A percentile compares a stretch with the other conserved stretches of the same genome.
These are phyloP conservation scores for Ormyrus rosae DNA, from an alignment of 2,888 invertebrate genomes.

Conservation along the genomic window DNA sequence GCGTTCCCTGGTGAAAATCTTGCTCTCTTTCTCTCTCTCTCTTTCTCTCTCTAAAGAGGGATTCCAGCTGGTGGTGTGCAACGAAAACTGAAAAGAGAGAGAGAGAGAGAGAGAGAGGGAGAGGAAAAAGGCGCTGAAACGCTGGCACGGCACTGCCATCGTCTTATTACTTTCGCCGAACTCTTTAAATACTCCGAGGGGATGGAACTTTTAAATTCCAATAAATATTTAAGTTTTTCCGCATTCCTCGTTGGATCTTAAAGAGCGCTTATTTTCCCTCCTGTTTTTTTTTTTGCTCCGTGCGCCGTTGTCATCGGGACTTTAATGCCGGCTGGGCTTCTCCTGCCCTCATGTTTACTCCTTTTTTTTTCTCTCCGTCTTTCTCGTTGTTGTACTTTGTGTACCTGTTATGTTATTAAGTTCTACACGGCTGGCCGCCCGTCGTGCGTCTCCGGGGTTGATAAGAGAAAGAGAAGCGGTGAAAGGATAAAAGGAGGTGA, in stretches of 20 bases:
- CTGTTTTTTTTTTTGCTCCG: conserved; percentile 1
- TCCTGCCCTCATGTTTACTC: conserved; percentile 17
- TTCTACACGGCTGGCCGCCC: conserved; percentile 12
- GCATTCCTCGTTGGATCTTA: conserved; percentile 55
- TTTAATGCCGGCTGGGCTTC: conserved; percentile 26
- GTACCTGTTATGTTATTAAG: conserved; percentile 57
- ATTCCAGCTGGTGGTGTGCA: too few species aligned
- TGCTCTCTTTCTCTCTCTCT: not conserved
- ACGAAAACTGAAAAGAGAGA: too few species aligned
- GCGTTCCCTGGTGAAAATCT: conserved; percentile 45
- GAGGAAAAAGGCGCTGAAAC: not conserved
- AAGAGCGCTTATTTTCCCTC: conserved; percentile 47
- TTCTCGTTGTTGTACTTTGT: conserved; percentile 43
- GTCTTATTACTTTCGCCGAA: conserved; percentile 69
- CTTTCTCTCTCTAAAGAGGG: not conserved
- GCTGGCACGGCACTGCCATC: conserved; percentile 48
- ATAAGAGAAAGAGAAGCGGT: conserved; percentile 34
- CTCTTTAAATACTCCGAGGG: conserved; percentile 69
- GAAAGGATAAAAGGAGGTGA: conserved; percentile 31
- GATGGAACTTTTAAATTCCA: conserved; percentile 71
- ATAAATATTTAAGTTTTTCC: conserved; percentile 71
- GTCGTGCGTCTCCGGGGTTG: conserved; percentile 19
- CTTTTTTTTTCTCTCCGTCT: conserved; percentile 11
- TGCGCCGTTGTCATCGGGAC: conserved; percentile 4
- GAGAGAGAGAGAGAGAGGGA: not conserved